These are phyloP conservation scores for Cynocephalus volans DNA, from an alignment of 2,113 vertebrate genomes.

Conservation along the genomic window DNA sequence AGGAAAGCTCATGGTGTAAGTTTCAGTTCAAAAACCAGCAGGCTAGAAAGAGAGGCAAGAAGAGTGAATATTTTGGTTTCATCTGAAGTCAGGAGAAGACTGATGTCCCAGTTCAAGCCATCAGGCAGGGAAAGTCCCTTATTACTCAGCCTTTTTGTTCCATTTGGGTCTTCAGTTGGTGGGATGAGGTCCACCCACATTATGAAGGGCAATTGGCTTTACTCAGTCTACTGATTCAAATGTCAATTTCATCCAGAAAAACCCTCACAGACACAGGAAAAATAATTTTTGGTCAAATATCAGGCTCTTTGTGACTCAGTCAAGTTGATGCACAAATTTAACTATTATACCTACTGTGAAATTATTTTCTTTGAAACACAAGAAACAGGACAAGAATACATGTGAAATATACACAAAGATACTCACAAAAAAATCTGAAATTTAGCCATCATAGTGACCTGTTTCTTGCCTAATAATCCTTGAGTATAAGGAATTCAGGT, in stretches of 20 bases:
- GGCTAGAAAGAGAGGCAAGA: not conserved
- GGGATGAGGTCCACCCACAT: not conserved
- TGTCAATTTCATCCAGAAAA: not conserved
- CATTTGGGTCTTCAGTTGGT: not conserved
- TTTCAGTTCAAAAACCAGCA: not conserved
- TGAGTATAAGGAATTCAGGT: not conserved
- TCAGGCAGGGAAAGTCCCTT: rapidly evolving
- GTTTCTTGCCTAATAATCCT: not conserved
- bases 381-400: not conserved
- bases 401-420: not conserved
- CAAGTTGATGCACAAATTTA: not conserved
- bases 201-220: not conserved
- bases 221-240: not conserved
- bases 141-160: not conserved
- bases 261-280: not conserved
- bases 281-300: not conserved
- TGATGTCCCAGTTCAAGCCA: not conserved
- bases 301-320: no score
- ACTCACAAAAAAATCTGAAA: not conserved
- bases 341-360: not conserved
- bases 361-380: not conserved
- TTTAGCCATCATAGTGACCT: not conserved
- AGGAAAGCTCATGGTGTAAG: not conserved
- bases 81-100: not conserved
- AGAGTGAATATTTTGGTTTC: not conserved